Evolutionary conservation across 2,888 invertebrate species (phyloP), one percentile per base, ranked within the genome.

Genomic region (Heteropelma amictum): DNA sequence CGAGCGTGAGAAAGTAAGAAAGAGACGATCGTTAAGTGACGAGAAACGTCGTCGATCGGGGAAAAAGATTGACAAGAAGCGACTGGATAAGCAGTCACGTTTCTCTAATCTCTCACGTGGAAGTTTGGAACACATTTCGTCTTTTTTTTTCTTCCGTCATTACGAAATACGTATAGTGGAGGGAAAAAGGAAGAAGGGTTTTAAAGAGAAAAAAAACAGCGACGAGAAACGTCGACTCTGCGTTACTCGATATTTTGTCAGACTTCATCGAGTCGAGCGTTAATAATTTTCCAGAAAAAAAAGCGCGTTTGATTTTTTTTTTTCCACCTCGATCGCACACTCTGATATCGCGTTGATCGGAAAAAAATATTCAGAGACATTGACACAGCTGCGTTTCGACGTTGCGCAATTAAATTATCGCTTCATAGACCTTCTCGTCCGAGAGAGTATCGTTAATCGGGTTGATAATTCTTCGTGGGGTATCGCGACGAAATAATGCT

Each of bases 1-100:
- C 40, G 73, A 73, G 63, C 73, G 73, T 73, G 73, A 68, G 68
- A 73, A 70, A 61, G 61, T 10, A 14, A 53, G 45, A 33, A 68
- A 61, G 54, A 61, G 60, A 67, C 38, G 63, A 49, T 63, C 35
- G 63, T 26, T 42, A 38, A 51, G 49, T 58, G 17, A 42, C 58
- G 58, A 35, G 26, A 17, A 26, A 17, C 47, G 58, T 58, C 14
- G 42, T 21, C 10, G 12, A 21, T 7, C n/a, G 38, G 38, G 35
- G 23, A 28, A 12, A 69, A 56, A 23, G n/a, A n/a, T n/a, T n/a
- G 35, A 69, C 28, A 17, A 69, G 63, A 58, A 64, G 45, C 38
- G 6, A 47, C 58, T 10, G 35, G 40, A 42, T 58, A 63, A 63
- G 47, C 33, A 45, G 14, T 56, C 42, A 35, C 26, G 38, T 56